These are phyloP conservation scores for Cyphomyrus discorhynchus DNA, from an alignment of 2,113 vertebrate genomes.

Conservation along the genomic window DNA sequence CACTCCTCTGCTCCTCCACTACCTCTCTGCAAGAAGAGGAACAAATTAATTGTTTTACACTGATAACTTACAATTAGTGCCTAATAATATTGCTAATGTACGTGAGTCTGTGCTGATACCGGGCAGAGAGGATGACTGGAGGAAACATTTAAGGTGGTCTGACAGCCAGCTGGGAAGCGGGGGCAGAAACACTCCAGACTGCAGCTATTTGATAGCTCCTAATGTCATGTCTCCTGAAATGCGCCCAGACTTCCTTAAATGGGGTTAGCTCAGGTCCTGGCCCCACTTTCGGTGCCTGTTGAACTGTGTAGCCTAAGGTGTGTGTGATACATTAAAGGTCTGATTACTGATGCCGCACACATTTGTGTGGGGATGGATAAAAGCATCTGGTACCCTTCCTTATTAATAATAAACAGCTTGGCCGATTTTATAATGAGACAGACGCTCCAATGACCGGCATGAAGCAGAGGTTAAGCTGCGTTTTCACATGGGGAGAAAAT, in stretches of 20 bases:
- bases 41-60: not conserved
- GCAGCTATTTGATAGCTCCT: not conserved
- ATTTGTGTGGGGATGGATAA: not conserved
- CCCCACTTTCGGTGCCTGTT: not conserved
- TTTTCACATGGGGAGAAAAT: not conserved
- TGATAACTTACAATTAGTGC: not conserved
- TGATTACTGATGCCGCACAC: not conserved
- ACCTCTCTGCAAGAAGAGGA: not conserved
- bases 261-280: not conserved
- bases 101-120: not conserved
- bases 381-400: not conserved
- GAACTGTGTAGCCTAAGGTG: not conserved
- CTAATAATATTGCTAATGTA: not conserved
- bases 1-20: not conserved
- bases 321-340: not conserved
- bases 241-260: not conserved
- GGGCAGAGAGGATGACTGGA: not conserved
- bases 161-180: not conserved
- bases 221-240: not conserved
- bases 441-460: not conserved
- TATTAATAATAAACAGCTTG: not conserved
- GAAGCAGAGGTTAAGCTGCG: not conserved
- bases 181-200: not conserved
- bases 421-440: not conserved
- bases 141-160: not conserved